Evolutionary conservation across 1,140 invertebrate species (phyloP).

Genomic region (Trissolcus basalis): DNA sequence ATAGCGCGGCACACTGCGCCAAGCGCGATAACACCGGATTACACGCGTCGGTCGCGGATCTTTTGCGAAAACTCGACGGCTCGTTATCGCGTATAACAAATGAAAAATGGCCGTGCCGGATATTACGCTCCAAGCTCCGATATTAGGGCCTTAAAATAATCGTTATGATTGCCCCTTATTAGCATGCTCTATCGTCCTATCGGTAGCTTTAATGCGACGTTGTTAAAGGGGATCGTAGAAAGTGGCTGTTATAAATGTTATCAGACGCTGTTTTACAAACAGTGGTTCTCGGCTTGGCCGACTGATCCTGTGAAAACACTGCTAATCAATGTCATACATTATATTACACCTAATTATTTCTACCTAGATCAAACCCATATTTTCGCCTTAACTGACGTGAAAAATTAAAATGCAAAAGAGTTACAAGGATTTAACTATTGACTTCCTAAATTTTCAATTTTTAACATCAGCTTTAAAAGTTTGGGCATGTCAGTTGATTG

Average conservation of each 20-base stretch:
- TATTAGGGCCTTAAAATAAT: conserved; percentile 66
- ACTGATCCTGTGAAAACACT: conserved; percentile 8
- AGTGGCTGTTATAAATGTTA: conserved; percentile 68
- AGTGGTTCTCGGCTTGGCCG: conserved; percentile 64
- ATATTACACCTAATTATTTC: background rate
- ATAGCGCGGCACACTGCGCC: conserved; percentile 6
- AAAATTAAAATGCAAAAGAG: too few relatives aligned
- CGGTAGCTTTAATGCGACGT: conserved; percentile 62
- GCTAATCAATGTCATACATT: conserved; percentile 20
- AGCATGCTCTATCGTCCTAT: conserved; percentile 69
- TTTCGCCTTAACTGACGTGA: too few relatives aligned
- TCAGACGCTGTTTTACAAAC: conserved; percentile 67
- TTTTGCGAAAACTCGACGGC: conserved; percentile 51
- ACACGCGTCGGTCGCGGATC: conserved; percentile 50
- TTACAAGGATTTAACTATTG: too few relatives aligned
- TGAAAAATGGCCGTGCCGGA: conserved; percentile 63
- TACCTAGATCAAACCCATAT: too few relatives aligned
- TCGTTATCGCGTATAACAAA: conserved; percentile 55
- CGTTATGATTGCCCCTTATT: conserved; percentile 70
- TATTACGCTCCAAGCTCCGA: conserved; percentile 56
- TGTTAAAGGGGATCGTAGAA: conserved; percentile 63
- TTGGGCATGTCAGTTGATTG: conserved; percentile 67
- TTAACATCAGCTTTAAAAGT: background rate
- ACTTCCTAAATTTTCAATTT: too few relatives aligned
- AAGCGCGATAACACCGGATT: conserved; percentile 48